phyloP scores from a whole-genome alignment of 1,140 invertebrate genomes.

The Araneus ventricosus region DNA sequence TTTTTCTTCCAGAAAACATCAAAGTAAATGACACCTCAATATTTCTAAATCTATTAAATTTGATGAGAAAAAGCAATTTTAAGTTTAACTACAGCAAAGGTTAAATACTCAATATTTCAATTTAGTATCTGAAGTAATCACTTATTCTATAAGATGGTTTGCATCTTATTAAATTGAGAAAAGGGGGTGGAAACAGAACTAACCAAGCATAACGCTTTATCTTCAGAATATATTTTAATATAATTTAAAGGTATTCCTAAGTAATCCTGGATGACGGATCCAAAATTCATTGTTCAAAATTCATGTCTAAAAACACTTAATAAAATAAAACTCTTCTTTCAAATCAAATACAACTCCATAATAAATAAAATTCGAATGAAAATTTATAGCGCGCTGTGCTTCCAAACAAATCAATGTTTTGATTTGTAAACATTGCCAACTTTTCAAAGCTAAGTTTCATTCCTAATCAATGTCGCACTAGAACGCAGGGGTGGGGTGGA shows the following conservation, averaged over 20 bases:
- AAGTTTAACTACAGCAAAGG: too few species aligned
- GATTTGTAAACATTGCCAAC: background rate
- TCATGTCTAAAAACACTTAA: background rate
- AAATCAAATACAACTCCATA: background rate
- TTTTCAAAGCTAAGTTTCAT: background rate
- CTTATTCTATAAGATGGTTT: too few species aligned
- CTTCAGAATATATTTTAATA: constrained; percentile 49
- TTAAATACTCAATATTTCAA: too few species aligned
- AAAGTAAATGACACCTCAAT: too few species aligned
- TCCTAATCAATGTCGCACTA: background rate
- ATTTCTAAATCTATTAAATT: too few species aligned
- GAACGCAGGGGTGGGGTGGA: too few species aligned
- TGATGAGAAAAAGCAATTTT: too few species aligned
- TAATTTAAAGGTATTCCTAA: constrained; percentile 45
- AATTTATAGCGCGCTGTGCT: constrained; percentile 32
- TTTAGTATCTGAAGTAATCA: too few species aligned
- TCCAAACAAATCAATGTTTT: constrained; percentile 61
- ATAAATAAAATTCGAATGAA: constrained; percentile 38
- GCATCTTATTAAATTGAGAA: background rate
- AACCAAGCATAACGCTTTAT: constrained; percentile 71
- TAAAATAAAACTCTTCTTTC: background rate
- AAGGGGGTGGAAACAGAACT: constrained; percentile 35
- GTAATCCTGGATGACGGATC: background rate
- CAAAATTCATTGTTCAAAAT: constrained; percentile 46
- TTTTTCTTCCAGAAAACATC: too few species aligned